These are phyloP conservation scores for Aphelocoma californica DNA, from an alignment of 2,797 vertebrate species.

Conservation along the genomic window DNA sequence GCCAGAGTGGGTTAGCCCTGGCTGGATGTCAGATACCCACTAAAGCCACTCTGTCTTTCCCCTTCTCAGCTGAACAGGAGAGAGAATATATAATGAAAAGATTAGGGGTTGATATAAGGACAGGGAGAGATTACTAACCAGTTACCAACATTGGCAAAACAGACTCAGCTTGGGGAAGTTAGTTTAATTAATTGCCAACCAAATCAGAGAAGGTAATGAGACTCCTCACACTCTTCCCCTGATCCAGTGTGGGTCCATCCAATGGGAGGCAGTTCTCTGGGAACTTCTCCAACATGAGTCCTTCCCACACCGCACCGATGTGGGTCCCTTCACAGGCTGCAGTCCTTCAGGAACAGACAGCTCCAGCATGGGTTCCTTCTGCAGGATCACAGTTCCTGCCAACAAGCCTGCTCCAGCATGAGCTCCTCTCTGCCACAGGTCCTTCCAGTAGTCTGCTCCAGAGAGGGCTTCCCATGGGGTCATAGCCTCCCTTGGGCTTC, in stretches of 20 bases:
- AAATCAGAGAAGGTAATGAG: neutral
- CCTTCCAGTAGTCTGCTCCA: neutral
- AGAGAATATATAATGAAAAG: neutral
- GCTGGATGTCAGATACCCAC: neutral
- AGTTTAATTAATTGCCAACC: neutral
- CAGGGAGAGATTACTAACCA: neutral
- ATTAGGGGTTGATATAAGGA: neutral
- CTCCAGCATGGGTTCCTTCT: neutral
- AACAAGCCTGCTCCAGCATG: neutral
- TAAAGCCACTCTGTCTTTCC: neutral
- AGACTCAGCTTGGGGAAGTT: neutral
- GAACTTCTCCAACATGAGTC: neutral
- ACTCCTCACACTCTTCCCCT: neutral
- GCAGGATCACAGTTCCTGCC: neutral
- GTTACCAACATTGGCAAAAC: neutral
- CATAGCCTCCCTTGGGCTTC: neutral
- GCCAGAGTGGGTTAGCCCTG: neutral
- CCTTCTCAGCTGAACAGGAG: neutral
- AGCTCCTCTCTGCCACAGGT: neutral
- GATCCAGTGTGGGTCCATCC: neutral
- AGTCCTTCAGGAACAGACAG: neutral
- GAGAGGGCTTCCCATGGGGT: neutral
- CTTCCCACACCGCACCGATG: accelerated
- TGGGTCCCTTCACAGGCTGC: neutral
- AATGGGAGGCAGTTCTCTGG: neutral